Base-by-base conservation (phyloP, 2,888 invertebrate species). In the Diploptera punctata region DNA sequence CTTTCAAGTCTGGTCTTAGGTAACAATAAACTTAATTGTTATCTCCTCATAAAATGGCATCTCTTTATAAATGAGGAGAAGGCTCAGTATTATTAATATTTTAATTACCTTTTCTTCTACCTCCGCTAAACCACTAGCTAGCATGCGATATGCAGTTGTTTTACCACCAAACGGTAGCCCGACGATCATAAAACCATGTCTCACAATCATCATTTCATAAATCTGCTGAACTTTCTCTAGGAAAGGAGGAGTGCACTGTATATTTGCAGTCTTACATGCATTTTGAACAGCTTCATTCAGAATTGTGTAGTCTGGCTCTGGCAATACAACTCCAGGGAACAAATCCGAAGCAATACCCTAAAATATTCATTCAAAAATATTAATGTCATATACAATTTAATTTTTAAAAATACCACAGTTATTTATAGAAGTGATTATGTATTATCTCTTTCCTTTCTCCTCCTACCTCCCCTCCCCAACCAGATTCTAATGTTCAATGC, bases 151-250 rank as follows among this genome's bases (percentile, higher is more conserved):
- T 7, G 92, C 90, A 70, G 90, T 90, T 0, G 97, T 95, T 83
- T 98, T 98, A 5, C 97, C 96, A n/a, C 95, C 93, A 82, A 96
- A 95, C 0, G 98, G 96, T 47, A 89, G 83, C 0, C 98, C 98
- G 0, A 97, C 96, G 79, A 98, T 87, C 97, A 98, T 97, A 77
- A 98, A 89, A 0, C 97, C 97, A 82, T 97, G 97, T 24, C 97
- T 86, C 1, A 97, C 97, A 31, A 95, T 89, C 85, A 98, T 96
- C 96, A 97, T 97, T 83, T 98, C 97, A 81, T 93, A 97, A 7
- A 97, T 87, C 85, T 97, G 92, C 73, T 93, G 91, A n/a, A 93
- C 87, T 83, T 94, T 97, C 82, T 96, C 94, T 78, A 96, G 83
- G 81, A 98, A 97, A 84, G 93, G 92, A 0, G 89, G 87, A 0